phyloP scores from a whole-genome alignment of 2,888 invertebrate species.

The Dyspetes luteomarginatus region DNA sequence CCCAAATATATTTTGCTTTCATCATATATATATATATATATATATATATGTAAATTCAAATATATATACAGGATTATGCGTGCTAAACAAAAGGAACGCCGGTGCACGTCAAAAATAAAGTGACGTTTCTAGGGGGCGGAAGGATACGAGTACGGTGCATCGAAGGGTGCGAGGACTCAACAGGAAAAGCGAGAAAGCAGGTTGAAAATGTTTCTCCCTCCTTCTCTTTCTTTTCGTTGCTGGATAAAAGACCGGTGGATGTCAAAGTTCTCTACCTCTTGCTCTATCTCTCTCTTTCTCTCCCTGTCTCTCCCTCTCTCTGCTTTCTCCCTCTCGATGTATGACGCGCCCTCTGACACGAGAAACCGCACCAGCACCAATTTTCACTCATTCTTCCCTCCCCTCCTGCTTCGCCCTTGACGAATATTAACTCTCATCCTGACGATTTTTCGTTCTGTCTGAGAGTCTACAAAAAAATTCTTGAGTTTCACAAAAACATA shows the following conservation, averaged over 20 bases:
- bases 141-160: constrained; percentile 73
- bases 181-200: constrained; percentile 24
- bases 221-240: constrained; percentile 32
- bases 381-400: constrained; percentile 54
- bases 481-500: constrained; percentile 12
- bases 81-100: constrained; percentile 42
- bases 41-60: not conserved
- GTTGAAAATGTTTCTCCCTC: constrained; percentile 61
- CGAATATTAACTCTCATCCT: not conserved
- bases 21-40: not conserved
- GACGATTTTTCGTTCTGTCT: constrained; percentile 3
- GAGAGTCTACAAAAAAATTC: constrained; percentile 14
- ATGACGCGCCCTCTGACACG: constrained; percentile 31
- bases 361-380: constrained; percentile 38
- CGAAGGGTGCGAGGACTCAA: constrained; percentile 53
- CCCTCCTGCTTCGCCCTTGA: not conserved
- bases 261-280: constrained; percentile 68
- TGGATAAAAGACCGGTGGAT: constrained; percentile 77
- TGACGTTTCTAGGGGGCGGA: constrained; percentile 75
- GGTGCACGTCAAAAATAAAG: constrained; percentile 71
- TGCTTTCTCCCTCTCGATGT: constrained; percentile 8
- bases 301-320: constrained; percentile 54
- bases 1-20: not conserved
- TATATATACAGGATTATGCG: constrained; percentile 27
- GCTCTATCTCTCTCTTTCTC: constrained; percentile 34